Conservation (phyloP, 2,113 vertebrate species). For the Penelope pileata region DNA sequence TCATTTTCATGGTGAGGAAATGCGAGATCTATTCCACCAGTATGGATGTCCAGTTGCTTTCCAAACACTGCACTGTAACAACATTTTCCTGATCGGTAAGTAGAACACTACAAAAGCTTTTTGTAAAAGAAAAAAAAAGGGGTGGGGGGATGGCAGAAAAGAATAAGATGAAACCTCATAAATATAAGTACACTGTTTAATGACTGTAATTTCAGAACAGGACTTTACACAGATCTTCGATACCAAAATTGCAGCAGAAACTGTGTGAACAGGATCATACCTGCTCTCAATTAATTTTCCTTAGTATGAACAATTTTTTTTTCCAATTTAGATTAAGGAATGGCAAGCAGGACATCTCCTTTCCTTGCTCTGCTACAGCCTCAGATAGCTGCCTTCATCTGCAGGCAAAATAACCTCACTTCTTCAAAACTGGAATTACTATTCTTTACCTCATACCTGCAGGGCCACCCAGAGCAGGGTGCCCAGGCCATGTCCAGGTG, state of each 20-base stretch:
- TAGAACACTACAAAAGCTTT: background rate
- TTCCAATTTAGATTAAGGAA: background rate
- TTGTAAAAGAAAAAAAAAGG: background rate
- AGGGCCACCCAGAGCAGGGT: background rate
- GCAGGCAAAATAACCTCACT: background rate
- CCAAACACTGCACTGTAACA: slow-evolving; percentile 89
- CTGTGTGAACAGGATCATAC: background rate
- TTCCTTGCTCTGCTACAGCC: background rate
- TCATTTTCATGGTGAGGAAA: slow-evolving; percentile 99
- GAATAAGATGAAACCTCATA: background rate
- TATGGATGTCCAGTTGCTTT: slow-evolving; percentile 91
- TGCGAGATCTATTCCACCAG: slow-evolving; percentile 91
- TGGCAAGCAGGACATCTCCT: background rate
- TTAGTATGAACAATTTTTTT: background rate
- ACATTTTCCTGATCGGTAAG: slow-evolving; percentile 20
- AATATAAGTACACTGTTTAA: background rate
- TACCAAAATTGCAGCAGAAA: background rate
- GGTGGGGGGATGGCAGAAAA: background rate
- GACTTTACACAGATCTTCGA: background rate
- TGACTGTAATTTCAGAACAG: background rate
- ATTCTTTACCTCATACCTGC: background rate
- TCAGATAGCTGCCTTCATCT: background rate
- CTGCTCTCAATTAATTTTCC: background rate
- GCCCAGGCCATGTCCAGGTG: background rate
- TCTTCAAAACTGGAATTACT: background rate